Percentiles rank a stretch among this genome's conserved stretches.
phyloP scores from a whole-genome alignment of 2,888 invertebrate species.

The Pandemis cinnamomeana region DNA sequence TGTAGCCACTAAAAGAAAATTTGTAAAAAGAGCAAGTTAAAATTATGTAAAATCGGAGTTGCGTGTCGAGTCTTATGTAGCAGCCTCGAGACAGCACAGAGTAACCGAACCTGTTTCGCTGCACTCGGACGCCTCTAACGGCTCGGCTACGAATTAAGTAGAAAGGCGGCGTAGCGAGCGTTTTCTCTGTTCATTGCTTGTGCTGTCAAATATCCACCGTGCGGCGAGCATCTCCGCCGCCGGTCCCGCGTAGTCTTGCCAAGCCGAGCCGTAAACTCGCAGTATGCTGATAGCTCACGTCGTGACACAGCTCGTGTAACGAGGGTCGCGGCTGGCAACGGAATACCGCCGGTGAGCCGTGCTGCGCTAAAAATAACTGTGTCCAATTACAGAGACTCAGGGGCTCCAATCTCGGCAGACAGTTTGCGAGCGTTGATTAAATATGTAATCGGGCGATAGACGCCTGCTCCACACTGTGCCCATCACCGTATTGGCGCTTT shows the following conservation, averaged over 20 bases:
- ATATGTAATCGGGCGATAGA: slow-evolving; percentile 60
- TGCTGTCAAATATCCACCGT: too few species aligned
- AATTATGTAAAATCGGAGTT: neutral
- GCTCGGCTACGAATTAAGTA: too few species aligned
- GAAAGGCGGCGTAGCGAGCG: too few species aligned
- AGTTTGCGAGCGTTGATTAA: slow-evolving; percentile 65
- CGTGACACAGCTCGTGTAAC: neutral
- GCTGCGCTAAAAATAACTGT: slow-evolving; percentile 56
- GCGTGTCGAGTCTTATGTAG: neutral
- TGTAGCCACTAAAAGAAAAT: neutral
- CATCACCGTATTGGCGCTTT: slow-evolving; percentile 8
- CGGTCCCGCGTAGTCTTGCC: too few species aligned
- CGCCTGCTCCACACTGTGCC: slow-evolving; percentile 15
- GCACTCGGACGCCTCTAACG: neutral
- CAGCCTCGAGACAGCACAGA: neutral
- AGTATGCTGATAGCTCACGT: neutral
- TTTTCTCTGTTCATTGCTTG: too few species aligned
- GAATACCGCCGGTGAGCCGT: slow-evolving; percentile 6
- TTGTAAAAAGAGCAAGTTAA: neutral
- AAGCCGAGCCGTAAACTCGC: neutral
- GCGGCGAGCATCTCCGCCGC: too few species aligned
- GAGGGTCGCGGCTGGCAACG: neutral
- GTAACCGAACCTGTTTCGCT: neutral
- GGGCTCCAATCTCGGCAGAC: slow-evolving; percentile 44
- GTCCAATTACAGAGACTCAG: slow-evolving; percentile 56